Conservation (phyloP, 2,888 invertebrate genomes). For the Teleiodes luculella region DNA sequence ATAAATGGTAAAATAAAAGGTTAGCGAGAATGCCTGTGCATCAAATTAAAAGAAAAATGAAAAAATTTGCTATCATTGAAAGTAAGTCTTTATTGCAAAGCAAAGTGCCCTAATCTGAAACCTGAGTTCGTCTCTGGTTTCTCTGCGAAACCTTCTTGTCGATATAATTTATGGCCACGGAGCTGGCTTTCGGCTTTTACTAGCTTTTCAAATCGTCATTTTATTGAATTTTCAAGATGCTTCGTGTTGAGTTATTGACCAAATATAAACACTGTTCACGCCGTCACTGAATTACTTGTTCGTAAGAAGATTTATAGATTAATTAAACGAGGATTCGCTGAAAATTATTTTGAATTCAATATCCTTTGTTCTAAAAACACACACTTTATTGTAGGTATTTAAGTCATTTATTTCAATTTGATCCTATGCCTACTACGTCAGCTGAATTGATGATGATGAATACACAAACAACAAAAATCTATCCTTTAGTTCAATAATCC, state of each 20-base stretch:
- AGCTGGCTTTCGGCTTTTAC: constrained; percentile 16
- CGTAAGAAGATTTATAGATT: neutral
- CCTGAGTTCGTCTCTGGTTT: neutral
- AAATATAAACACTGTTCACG: constrained; percentile 12
- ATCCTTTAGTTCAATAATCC: too few species aligned
- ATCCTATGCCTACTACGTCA: too few species aligned
- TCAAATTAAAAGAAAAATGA: too few species aligned
- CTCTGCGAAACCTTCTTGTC: constrained; percentile 13
- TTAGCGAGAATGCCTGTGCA: too few species aligned
- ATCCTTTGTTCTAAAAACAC: too few species aligned
- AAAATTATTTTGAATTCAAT: neutral
- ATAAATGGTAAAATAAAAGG: too few species aligned
- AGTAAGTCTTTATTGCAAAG: neutral
- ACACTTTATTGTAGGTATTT: neutral
- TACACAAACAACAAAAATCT: too few species aligned
- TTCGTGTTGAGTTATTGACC: constrained; percentile 11
- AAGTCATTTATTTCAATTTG: too few species aligned
- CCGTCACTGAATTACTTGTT: neutral
- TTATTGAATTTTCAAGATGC: constrained; percentile 20
- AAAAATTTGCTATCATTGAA: too few species aligned
- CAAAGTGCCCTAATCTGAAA: neutral
- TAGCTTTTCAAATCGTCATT: constrained; percentile 14
- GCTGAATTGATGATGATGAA: too few species aligned
- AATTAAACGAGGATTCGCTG: neutral
- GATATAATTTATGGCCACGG: constrained; percentile 21